A percentile compares a stretch with the other conserved stretches of the same genome.
These are phyloP conservation scores for Polyommatus iphigenia DNA, from an alignment of 2,888 invertebrate genomes.

Conservation along the genomic window DNA sequence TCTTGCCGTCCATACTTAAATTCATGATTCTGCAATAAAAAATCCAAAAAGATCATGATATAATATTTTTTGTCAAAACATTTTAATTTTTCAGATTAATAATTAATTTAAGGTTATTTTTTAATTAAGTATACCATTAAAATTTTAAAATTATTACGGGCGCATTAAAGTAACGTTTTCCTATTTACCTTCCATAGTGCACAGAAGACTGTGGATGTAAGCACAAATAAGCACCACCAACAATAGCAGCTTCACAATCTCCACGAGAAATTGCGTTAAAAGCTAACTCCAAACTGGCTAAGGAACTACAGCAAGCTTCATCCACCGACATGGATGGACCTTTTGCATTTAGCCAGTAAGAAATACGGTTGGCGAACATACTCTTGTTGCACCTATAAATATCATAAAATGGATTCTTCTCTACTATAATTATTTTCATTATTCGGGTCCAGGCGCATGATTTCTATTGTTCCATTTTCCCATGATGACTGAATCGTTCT, in stretches of 20 bases:
- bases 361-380: constrained; percentile 59
- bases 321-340: constrained; percentile 56
- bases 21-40: constrained; percentile 43
- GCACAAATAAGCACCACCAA: constrained; percentile 78
- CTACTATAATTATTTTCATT: no score
- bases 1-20: constrained; percentile 87
- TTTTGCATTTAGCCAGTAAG: constrained; percentile 56
- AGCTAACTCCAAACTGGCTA: constrained; percentile 52
- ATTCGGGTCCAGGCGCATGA: no score
- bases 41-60: constrained; percentile 34
- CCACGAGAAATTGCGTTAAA: constrained; percentile 50
- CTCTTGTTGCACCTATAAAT: constrained; percentile 47
- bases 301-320: constrained; percentile 49
- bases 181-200: constrained; percentile 39
- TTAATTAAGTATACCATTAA: no score
- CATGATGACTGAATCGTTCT: no score
- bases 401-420: not conserved
- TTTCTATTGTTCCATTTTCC: no score
- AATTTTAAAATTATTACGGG: no score
- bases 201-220: constrained; percentile 65
- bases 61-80: no score
- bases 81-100: no score
- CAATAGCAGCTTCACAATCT: constrained; percentile 73
- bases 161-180: not conserved
- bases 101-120: no score